Evolutionary conservation across 1,140 invertebrate genomes (phyloP).

Genomic region (Calosoma granatense): DNA sequence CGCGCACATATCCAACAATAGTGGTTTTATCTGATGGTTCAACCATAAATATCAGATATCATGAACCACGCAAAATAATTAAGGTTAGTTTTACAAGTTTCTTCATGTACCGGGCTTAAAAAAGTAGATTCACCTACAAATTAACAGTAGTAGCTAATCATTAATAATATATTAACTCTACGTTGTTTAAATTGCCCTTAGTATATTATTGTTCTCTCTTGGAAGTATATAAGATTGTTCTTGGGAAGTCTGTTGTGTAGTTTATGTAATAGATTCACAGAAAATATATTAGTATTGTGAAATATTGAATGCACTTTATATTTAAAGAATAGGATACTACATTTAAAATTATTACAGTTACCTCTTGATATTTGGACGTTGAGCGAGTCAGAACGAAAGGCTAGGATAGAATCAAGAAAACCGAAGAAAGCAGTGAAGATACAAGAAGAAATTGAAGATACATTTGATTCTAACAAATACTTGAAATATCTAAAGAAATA

Average conservation of each 20-base stretch:
- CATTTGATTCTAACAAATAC: conserved; percentile 69
- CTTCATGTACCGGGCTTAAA: too few relatives aligned
- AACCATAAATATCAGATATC: conserved; percentile 67
- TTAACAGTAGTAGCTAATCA: too few relatives aligned
- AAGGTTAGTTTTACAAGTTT: conserved; percentile 42
- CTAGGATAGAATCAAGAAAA: conserved; percentile 55
- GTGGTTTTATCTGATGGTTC: conserved; percentile 76
- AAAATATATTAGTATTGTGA: neutral
- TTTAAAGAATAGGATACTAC: conserved; percentile 7
- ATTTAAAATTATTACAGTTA: conserved; percentile 43
- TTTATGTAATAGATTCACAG: conserved; percentile 1
- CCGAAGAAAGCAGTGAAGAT: conserved; percentile 63
- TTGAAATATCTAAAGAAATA: conserved; percentile 58
- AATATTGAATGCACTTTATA: neutral
- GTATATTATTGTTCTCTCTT: neutral
- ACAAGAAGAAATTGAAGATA: conserved; percentile 65
- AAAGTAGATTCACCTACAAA: neutral
- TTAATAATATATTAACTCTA: too few relatives aligned
- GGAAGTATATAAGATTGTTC: conserved; percentile 5
- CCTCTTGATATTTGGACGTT: conserved; percentile 63
- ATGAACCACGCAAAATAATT: conserved; percentile 75
- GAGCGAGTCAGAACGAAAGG: conserved; percentile 55
- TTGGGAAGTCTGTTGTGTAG: neutral
- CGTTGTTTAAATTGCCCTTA: too few relatives aligned
- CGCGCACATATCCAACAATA: conserved; percentile 37